These are phyloP conservation scores for Gila robusta DNA, from an alignment of 2,797 vertebrate genomes.

Conservation along the genomic window DNA sequence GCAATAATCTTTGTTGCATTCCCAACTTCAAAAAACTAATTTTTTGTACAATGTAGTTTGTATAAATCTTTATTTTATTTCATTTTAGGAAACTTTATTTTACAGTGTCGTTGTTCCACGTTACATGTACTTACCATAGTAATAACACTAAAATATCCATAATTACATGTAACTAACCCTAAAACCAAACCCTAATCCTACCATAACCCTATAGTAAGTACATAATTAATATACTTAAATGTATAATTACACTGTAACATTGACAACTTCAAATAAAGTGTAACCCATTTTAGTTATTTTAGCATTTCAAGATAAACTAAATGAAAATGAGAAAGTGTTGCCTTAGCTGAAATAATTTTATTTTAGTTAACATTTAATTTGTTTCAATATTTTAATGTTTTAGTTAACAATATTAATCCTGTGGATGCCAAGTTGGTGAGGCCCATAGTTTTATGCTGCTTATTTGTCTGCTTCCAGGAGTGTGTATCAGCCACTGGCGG, in stretches of 20 bases:
- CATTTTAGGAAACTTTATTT: neutral
- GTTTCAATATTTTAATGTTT: neutral
- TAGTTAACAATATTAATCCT: neutral
- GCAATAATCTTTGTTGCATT: too few species aligned
- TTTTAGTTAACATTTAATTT: neutral
- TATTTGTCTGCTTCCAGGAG: slow-evolving; percentile 80
- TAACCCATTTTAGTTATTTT: neutral
- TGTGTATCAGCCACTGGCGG: slow-evolving; percentile 85
- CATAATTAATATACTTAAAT: too few species aligned
- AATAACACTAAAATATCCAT: too few species aligned
- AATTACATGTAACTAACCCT: too few species aligned
- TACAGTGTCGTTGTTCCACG: too few species aligned
- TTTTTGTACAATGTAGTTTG: neutral
- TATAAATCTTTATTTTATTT: too few species aligned
- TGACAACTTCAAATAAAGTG: too few species aligned
- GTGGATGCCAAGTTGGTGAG: neutral
- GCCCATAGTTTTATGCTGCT: slow-evolving; percentile 11
- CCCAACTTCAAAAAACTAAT: too few species aligned
- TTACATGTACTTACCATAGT: too few species aligned
- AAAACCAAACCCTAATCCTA: too few species aligned
- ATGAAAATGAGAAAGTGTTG: neutral
- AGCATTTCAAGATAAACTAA: neutral
- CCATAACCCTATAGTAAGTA: too few species aligned
- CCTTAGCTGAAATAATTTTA: neutral
- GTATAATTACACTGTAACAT: too few species aligned